Base-by-base conservation (phyloP, 2,888 invertebrate species). In the Heliconius erato region DNA sequence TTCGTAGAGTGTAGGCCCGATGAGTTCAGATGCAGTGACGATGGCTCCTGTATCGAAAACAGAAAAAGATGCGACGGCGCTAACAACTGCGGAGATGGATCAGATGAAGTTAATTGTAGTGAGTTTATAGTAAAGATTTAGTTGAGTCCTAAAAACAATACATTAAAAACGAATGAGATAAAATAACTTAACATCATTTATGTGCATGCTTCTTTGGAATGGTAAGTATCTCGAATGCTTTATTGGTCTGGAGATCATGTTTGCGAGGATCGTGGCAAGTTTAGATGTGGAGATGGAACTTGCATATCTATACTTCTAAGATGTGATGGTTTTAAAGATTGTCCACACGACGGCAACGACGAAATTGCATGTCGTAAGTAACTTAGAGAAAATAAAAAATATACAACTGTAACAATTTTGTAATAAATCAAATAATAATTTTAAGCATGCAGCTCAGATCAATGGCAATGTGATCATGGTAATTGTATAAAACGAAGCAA, bases 391-490 rank as follows among this genome's bases (percentile, higher is more conserved):
- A 49, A 26, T 26, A 72, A 49, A 40, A 12, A 4, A 9, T 26
- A 44, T 23, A 19, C 19, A 16, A 14, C 3, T 80, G 65, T 80
- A 82, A 86, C 83, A 84, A 84, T 84, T 49, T 78, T 26, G 80
- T 87, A 83, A 81, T 79, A 71, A 78, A 76, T 63, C 67, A 35
- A 28, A 44, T 82, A 26, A 76, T 78, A 74, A 81, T 87, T 81
- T 90, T 89, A 89, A 97, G 97, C 97, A 92, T 98, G 98, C 96
- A 93, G 96, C 89, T 93, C 96, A 86, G 96, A 96, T 89, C 96
- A 97, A 91, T 98, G 98, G 97, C 97, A 97, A 91, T 99, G 98
- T 92, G 97, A 97, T 89, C 96, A 97, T 89, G 97, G 97, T 83
- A 96, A 94, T 89, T 98, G 98, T 92, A 97, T 97, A 89, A 92